Percentiles rank a stretch among this genome's conserved stretches.
phyloP scores from a whole-genome alignment of 2,797 vertebrate genomes.

The Acrossocheilus fasciatus region DNA sequence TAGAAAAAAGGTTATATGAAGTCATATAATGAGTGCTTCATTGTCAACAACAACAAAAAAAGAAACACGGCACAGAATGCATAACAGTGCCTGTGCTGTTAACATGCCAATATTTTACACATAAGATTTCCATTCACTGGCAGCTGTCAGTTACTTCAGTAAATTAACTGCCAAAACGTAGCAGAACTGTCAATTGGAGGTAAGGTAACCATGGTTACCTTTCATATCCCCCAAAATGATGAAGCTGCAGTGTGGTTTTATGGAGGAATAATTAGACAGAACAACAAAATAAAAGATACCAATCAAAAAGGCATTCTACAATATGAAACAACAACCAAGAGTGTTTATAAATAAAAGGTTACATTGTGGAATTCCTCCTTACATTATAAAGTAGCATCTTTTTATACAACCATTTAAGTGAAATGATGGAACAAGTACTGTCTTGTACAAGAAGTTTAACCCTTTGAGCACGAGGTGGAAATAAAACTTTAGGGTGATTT shows the following conservation, averaged over 20 bases:
- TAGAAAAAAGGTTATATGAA: constrained; percentile 99
- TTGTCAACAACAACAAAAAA: constrained; percentile 96
- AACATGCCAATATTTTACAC: constrained; percentile 99
- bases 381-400: constrained; percentile 95
- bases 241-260: constrained; percentile 96
- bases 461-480: constrained; percentile 96
- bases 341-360: constrained; percentile 95
- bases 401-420: constrained; percentile 96
- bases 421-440: constrained; percentile 90
- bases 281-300: constrained; percentile 87
- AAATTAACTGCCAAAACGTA: constrained; percentile 97
- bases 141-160: constrained; percentile 99
- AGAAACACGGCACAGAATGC: constrained; percentile 91
- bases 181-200: constrained; percentile 92
- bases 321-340: constrained; percentile 91
- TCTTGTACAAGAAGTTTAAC: constrained; percentile 93
- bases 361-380: constrained; percentile 91
- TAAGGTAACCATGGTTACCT: constrained; percentile 98
- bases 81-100: constrained; percentile 96
- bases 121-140: constrained; percentile 86
- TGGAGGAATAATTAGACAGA: constrained; percentile 96
- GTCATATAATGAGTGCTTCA: constrained; percentile 98
- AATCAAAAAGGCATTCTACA: constrained; percentile 90
- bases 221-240: constrained; percentile 92
- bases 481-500: constrained; percentile 75